These are phyloP conservation scores for Lysandra bellargus DNA, from an alignment of 2,888 invertebrate species.

Conservation along the genomic window DNA sequence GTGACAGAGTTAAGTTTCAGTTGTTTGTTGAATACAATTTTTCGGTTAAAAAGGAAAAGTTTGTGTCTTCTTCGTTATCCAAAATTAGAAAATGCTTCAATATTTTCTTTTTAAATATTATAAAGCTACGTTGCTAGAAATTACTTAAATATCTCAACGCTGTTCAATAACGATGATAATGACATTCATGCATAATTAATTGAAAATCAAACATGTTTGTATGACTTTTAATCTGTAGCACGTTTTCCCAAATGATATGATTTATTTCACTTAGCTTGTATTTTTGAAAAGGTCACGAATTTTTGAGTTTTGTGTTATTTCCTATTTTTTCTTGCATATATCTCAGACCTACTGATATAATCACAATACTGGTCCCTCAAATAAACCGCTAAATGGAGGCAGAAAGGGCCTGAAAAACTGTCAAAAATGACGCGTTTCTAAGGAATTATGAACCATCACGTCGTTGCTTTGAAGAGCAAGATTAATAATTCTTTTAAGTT, in stretches of 20 bases:
- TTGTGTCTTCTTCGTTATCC: no score
- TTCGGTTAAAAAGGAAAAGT: no score
- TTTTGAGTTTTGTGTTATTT: neutral
- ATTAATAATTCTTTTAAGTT: no score
- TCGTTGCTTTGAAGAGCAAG: no score
- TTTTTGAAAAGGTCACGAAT: neutral
- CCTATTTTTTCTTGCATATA: neutral
- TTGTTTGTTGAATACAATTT: no score
- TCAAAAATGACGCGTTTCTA: no score
- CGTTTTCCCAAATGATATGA: neutral
- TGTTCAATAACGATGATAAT: neutral
- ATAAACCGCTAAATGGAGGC: no score
- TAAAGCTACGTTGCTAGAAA: neutral
- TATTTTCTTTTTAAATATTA: neutral
- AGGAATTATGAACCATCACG: no score
- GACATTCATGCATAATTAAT: neutral
- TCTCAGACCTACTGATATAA: no score
- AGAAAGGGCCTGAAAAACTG: no score
- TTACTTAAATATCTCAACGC: neutral
- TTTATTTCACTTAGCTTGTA: neutral
- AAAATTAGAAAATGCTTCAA: neutral
- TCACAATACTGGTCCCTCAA: no score
- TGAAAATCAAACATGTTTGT: neutral
- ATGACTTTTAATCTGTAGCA: conserved; percentile 2
- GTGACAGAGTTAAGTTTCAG: no score